A percentile compares a stretch with the other conserved stretches of the same genome.
Conservation (phyloP, 2,888 invertebrate species). For the Protonemura montana region DNA sequence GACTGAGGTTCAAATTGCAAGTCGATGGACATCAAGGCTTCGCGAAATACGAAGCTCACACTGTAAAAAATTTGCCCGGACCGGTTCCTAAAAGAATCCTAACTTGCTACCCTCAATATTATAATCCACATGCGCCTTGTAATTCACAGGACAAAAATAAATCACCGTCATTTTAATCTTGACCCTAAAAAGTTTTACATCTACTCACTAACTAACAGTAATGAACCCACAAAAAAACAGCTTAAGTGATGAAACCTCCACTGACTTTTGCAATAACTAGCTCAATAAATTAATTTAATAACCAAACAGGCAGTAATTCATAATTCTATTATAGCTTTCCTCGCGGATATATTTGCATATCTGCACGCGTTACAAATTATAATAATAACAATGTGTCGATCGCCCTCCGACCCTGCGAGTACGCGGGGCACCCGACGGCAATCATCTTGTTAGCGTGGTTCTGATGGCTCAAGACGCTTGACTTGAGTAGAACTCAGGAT, state of each 20-base stretch:
- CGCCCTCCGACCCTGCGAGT: neutral
- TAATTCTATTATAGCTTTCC: neutral
- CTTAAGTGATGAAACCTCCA: neutral
- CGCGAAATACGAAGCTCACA: no score
- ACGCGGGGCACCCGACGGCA: neutral
- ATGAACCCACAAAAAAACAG: neutral
- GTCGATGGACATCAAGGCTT: no score
- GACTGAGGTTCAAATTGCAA: no score
- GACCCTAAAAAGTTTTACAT: neutral
- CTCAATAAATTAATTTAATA: neutral
- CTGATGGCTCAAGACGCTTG: neutral
- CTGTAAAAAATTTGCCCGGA: no score
- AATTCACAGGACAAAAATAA: neutral
- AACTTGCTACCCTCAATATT: no score
- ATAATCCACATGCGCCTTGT: no score
- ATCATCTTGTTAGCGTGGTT: neutral
- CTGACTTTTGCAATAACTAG: neutral
- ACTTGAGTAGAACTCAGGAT: neutral
- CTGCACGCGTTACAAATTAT: neutral
- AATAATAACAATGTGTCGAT: neutral
- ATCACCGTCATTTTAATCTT: neutral
- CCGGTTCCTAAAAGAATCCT: no score
- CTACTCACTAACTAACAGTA: neutral
- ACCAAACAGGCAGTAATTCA: neutral
- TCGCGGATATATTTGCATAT: neutral